These are phyloP conservation scores for Plodia interpunctella DNA, from an alignment of 1,140 invertebrate genomes.

Conservation along the genomic window DNA sequence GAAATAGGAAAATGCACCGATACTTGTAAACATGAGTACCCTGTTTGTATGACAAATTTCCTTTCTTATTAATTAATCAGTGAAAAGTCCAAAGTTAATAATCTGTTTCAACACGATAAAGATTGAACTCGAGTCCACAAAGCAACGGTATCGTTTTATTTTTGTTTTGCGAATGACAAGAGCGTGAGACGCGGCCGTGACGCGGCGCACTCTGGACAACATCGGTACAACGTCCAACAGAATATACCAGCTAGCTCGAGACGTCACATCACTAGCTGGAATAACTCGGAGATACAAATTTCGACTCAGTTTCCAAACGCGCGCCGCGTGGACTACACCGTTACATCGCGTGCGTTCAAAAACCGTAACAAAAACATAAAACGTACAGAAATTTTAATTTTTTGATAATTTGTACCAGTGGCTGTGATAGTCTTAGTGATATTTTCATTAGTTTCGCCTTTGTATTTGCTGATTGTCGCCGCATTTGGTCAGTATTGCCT, in stretches of 20 bases:
- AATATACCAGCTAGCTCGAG: constrained; percentile 23
- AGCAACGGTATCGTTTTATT: neutral
- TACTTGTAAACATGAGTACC: no score
- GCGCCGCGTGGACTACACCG: constrained; percentile 29
- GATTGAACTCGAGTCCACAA: neutral
- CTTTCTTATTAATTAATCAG: neutral
- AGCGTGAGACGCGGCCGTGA: neutral
- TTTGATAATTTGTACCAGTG: constrained; percentile 35
- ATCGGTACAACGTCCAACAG: neutral
- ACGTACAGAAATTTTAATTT: constrained; percentile 9
- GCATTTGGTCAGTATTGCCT: constrained; percentile 26
- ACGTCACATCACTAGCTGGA: constrained; percentile 22
- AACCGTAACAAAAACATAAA: constrained; percentile 14
- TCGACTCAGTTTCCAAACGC: constrained; percentile 44
- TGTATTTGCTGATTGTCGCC: constrained; percentile 15
- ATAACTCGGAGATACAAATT: neutral
- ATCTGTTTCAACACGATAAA: neutral
- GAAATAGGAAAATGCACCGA: no score
- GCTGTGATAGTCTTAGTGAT: constrained; percentile 56
- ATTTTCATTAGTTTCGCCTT: constrained; percentile 34
- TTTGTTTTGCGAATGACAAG: neutral
- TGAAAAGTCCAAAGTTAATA: neutral
- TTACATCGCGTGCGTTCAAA: constrained; percentile 20
- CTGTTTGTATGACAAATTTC: neutral
- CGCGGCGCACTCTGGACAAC: no score